Evolutionary conservation across 2,888 invertebrate species (phyloP).

Genomic region (Agriopis marginaria): DNA sequence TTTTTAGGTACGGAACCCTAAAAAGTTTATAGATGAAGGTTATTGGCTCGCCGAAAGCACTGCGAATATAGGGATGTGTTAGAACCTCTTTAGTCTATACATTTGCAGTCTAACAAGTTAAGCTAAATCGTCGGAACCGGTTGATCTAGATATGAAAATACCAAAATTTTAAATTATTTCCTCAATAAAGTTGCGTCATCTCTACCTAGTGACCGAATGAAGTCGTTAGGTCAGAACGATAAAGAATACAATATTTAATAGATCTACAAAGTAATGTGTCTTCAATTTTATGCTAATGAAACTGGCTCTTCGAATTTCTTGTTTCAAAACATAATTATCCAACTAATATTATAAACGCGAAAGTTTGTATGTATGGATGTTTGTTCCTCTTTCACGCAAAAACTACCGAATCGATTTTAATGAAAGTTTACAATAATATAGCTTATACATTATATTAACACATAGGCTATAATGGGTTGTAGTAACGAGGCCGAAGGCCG

Average conservation of each 20-base stretch:
- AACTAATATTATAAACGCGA: too few species aligned
- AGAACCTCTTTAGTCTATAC: slow-evolving; percentile 19
- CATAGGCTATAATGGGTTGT: too few species aligned
- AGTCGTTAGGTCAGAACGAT: slow-evolving; percentile 21
- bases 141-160: slow-evolving; percentile 50
- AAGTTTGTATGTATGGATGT: too few species aligned
- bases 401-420: too few species aligned
- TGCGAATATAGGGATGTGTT: not conserved
- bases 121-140: slow-evolving; percentile 49
- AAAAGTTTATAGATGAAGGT: too few species aligned
- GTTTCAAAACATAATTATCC: not conserved
- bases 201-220: slow-evolving; percentile 36
- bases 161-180: slow-evolving; percentile 51
- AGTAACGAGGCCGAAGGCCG: too few species aligned
- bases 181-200: slow-evolving; percentile 43
- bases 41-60: not conserved
- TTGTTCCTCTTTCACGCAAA: too few species aligned
- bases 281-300: slow-evolving; percentile 3
- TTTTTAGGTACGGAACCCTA: too few species aligned
- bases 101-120: slow-evolving; percentile 45
- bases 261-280: slow-evolving; percentile 1
- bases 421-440: too few species aligned
- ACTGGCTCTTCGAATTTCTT: slow-evolving; percentile 4
- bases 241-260: slow-evolving; percentile 4
- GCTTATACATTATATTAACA: too few species aligned